These are phyloP conservation scores for Phalacrocorax brasilianus DNA, from an alignment of 2,113 vertebrate genomes.

Conservation along the genomic window DNA sequence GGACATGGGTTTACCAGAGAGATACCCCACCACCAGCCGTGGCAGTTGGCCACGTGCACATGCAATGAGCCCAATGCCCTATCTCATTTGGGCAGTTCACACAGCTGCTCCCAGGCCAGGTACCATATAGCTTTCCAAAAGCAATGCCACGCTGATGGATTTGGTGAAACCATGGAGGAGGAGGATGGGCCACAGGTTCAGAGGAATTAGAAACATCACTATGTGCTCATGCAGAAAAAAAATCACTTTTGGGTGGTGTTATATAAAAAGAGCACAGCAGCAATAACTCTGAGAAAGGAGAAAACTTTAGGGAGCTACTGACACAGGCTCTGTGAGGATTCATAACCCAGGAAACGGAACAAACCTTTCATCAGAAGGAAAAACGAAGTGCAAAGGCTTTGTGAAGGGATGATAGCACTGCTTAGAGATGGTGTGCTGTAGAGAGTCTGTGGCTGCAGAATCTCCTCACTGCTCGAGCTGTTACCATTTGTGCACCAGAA, in stretches of 20 bases:
- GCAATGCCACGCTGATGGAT: fast-evolving
- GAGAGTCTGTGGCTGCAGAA: background rate
- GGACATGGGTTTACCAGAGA: background rate
- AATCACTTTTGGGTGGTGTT: background rate
- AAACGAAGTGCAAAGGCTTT: background rate
- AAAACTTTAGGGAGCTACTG: background rate
- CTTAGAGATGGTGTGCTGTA: background rate
- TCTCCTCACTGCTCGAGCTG: background rate
- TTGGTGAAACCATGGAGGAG: background rate
- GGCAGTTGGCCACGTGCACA: fast-evolving
- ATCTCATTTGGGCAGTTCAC: background rate
- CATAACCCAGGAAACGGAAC: background rate
- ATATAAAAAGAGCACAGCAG: background rate
- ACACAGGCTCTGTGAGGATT: background rate
- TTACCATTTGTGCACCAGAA: background rate
- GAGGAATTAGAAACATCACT: background rate
- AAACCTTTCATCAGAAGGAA: background rate
- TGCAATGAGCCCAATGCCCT: background rate
- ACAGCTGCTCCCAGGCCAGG: background rate
- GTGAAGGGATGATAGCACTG: background rate
- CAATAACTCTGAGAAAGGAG: background rate
- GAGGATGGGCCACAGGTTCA: background rate
- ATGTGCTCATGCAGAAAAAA: background rate
- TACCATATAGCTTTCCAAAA: background rate
- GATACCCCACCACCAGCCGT: background rate